A percentile compares a stretch with the other conserved stretches of the same genome.
phyloP scores from a whole-genome alignment of 1,140 invertebrate species.

The Elymnias hypermnestra region DNA sequence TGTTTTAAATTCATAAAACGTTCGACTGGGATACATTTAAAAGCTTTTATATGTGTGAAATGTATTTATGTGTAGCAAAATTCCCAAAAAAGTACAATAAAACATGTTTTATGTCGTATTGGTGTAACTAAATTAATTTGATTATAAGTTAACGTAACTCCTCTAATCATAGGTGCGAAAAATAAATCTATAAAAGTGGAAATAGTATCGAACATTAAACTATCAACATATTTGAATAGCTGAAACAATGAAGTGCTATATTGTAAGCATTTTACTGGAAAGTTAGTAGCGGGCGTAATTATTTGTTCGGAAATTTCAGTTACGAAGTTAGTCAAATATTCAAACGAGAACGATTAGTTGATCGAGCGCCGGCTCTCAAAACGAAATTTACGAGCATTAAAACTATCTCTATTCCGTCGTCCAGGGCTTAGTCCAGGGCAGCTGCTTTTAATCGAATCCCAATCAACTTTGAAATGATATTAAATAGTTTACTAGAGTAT shows the following conservation, averaged over 20 bases:
- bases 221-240: no score
- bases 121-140: no score
- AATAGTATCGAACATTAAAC: no score
- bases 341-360: constrained; percentile 52
- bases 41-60: no score
- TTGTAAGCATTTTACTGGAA: neutral
- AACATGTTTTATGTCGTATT: no score
- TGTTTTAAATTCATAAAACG: no score
- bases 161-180: no score
- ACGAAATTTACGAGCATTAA: constrained; percentile 70
- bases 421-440: constrained; percentile 45
- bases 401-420: constrained; percentile 64
- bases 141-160: no score
- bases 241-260: neutral
- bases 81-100: no score
- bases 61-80: no score
- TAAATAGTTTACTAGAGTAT: constrained; percentile 58
- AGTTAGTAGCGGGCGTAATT: constrained; percentile 15
- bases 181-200: no score
- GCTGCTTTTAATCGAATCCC: constrained; percentile 62
- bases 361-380: constrained; percentile 46
- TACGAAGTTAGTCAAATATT: constrained; percentile 44
- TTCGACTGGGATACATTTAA: no score
- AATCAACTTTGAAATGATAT: constrained; percentile 56
- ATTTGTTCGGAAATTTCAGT: constrained; percentile 38